Base-by-base conservation (phyloP, 2,888 invertebrate genomes). In the Thalpophila matura region DNA sequence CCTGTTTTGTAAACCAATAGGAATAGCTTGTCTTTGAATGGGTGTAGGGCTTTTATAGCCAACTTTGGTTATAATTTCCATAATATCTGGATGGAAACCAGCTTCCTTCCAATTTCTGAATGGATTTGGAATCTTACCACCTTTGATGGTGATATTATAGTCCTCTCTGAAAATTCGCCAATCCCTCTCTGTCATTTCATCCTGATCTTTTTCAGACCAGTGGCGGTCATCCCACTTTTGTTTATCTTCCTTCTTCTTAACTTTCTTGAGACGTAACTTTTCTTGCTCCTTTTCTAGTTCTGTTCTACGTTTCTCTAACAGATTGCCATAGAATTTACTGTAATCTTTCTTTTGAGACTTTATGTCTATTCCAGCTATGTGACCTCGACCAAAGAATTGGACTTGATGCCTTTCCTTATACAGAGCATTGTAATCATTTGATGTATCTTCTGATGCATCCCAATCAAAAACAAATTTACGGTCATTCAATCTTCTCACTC, bases 91-190 rank as follows among this genome's bases (percentile, higher is more conserved):
- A 27, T 98, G 98, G 79, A 99, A 97, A 14, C 97, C 97, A 3
- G 98, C 98, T 94, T 99, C 99, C 72, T 97, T 97, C 99, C 99
- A 99, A 66, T 96, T 97, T 31, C 99, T 96, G 61, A 99, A 97
- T 0, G 99, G 99, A 93, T 99, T 98, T 0, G 99, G 99, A 80
- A 99, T 99, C 86, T 96, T 97, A 0, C 99, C 99, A 74, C 99
- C 99, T 92, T 99, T 99, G 66, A 99, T 98, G 3, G 99, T 98
- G 54, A 99, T 99, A 87, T 99, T 99, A 90, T 99, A 99, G 93
- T 99, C 99, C 92, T 99, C 99, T 73, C 99, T 96, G 90, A 99
- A 99, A 83, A 99, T 99, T 90, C 99, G 97, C 99, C 99, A 99
- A 95, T 99, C 99, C 82, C 99, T 96, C 89, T 99, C 99, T 0